Conservation (phyloP, 2,888 invertebrate species). For the Clanis bilineata region DNA sequence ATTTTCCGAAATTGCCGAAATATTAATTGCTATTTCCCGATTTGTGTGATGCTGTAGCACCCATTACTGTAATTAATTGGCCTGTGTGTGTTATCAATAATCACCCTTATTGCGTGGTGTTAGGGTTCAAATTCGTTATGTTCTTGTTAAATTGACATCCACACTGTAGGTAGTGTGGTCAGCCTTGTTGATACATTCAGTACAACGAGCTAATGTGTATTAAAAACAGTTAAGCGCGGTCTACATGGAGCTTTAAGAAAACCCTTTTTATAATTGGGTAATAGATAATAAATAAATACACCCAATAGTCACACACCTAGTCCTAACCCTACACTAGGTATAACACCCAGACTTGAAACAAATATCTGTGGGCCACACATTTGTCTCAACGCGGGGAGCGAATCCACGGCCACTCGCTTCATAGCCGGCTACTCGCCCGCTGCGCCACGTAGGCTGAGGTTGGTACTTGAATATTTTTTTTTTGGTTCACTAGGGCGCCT, state of each 20-base stretch:
- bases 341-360: no score
- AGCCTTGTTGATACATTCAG: constrained; percentile 29
- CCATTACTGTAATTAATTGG: constrained; percentile 35
- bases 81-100: neutral
- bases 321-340: no score
- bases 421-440: no score
- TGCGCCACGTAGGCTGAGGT: no score
- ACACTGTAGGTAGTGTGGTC: constrained; percentile 25
- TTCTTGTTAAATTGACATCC: neutral
- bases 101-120: neutral
- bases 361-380: no score
- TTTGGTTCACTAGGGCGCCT: no score
- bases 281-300: no score
- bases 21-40: constrained; percentile 10
- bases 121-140: neutral
- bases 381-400: no score
- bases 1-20: constrained; percentile 8
- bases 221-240: constrained; percentile 15
- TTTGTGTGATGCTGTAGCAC: constrained; percentile 3
- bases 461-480: no score
- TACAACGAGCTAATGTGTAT: constrained; percentile 17
- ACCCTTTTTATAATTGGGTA: no score
- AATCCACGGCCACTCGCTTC: no score
- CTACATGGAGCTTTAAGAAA: constrained; percentile 12
- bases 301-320: no score